Percentiles rank a stretch among this genome's conserved stretches.
phyloP scores from a whole-genome alignment of 2,113 vertebrate genomes.

The Rhabdornis inornatus region DNA sequence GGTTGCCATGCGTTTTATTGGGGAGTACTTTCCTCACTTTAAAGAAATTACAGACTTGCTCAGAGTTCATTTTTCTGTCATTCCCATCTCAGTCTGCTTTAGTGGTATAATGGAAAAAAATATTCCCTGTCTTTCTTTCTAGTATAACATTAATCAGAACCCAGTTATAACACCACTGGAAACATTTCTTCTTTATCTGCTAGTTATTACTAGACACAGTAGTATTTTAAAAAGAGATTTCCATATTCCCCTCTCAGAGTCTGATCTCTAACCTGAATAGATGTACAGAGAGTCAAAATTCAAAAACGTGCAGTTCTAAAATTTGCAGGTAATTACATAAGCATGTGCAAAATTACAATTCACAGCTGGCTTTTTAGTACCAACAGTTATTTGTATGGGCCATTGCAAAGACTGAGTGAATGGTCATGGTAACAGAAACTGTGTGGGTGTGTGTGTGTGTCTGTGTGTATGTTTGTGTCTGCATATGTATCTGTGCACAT shows the following conservation, averaged over 20 bases:
- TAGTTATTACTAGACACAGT: neutral
- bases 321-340: neutral
- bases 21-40: neutral
- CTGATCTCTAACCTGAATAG: neutral
- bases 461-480: neutral
- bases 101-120: neutral
- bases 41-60: neutral
- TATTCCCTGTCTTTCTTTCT: neutral
- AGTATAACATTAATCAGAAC: neutral
- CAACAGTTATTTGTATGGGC: neutral
- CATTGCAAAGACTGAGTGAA: neutral
- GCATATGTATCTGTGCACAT: accelerated
- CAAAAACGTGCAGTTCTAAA: neutral
- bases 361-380: neutral
- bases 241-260: neutral
- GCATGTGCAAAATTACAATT: neutral
- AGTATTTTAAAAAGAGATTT: neutral
- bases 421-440: neutral
- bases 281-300: neutral
- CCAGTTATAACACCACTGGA: neutral
- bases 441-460: neutral
- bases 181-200: neutral
- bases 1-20: neutral
- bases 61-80: neutral
- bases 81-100: neutral